Evolutionary conservation across 2,113 vertebrate genomes (phyloP).

Genomic region (Podocnemis expansa): DNA sequence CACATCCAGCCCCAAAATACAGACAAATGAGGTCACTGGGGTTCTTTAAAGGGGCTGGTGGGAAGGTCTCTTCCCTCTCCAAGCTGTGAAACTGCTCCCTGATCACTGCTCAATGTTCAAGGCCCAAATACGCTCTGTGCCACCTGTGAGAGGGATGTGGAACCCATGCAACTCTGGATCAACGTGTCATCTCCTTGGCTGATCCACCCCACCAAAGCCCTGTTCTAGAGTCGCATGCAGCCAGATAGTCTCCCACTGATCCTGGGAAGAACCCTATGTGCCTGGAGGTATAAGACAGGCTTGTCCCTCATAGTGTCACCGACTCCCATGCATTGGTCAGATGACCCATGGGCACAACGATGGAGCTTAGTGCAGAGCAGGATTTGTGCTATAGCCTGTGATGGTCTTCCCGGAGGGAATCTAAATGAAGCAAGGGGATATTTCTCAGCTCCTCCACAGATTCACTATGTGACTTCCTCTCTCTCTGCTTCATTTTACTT

Average conservation of each 20-base stretch:
- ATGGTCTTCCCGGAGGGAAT: not conserved
- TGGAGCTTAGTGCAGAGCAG: rapidly evolving
- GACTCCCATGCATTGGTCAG: too few relatives aligned
- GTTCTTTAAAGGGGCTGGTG: not conserved
- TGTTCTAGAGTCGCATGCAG: too few relatives aligned
- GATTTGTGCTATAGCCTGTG: not conserved
- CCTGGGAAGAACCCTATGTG: too few relatives aligned
- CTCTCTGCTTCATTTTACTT: not conserved
- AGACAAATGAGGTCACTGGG: not conserved
- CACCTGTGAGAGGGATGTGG: not conserved
- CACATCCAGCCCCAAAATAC: not conserved
- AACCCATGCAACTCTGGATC: too few relatives aligned
- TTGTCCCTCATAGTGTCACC: too few relatives aligned
- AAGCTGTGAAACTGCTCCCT: not conserved
- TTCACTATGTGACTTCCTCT: not conserved
- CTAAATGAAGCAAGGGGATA: not conserved
- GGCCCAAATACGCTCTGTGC: not conserved
- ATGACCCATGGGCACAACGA: too few relatives aligned
- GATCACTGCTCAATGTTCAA: not conserved
- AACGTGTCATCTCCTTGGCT: too few relatives aligned
- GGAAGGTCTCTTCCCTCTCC: not conserved
- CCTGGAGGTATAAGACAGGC: too few relatives aligned
- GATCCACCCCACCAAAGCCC: too few relatives aligned
- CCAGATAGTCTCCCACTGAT: too few relatives aligned
- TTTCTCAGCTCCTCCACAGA: not conserved